Evolutionary conservation across 1,140 invertebrate genomes (phyloP), one percentile per base, ranked within the genome.

Genomic region (Laupala kohalensis): DNA sequence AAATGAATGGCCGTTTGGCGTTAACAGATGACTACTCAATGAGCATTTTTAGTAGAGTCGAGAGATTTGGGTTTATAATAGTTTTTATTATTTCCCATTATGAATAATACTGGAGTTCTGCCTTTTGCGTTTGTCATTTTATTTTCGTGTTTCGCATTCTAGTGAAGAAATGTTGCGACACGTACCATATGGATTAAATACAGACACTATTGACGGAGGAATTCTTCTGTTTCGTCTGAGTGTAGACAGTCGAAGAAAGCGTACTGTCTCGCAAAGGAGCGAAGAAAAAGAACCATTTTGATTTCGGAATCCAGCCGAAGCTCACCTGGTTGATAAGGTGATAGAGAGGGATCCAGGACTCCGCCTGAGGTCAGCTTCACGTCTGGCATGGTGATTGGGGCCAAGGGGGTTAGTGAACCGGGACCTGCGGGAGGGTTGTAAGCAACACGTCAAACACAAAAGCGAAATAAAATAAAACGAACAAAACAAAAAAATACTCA

Each of bases 301-400:
- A 53, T 0, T 53, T 53, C 37, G 37, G 19, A 19, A 28, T 13
- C n/a, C 15, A 27, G 6, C 29, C 67, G 15, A 27, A 28, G 0
- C 69, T 72, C 30, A 72, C 71, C 71, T 83, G 87, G 86, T 78
- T 88, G 87, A 78, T 88, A 89, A 74, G 88, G 87, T 76, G 86
- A 85, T 78, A 88, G 83, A 75, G 85, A 83, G 77, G 86, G 82
- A 76, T 88, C 86, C 75, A 88, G 79, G 74, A 82, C 80, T 79
- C 83, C 81, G 78, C 84, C 85, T 75, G 78, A 72, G 67, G 78
- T 75, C 24, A 88, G 83, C 84, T 89, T 90, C 82, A 90, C 86
- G 78, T 92, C 90, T 83, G 90, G 89, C 88, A 91, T 89, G 80
- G 85, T 89, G 80, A 91, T 87, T 77, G 89, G 89, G 70, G 89